Evolutionary conservation across 35 echinoderm and acorn worm genomes (phyloP), one percentile per base, ranked within the genome.

Genomic region (Lytechinus variegatus): DNA sequence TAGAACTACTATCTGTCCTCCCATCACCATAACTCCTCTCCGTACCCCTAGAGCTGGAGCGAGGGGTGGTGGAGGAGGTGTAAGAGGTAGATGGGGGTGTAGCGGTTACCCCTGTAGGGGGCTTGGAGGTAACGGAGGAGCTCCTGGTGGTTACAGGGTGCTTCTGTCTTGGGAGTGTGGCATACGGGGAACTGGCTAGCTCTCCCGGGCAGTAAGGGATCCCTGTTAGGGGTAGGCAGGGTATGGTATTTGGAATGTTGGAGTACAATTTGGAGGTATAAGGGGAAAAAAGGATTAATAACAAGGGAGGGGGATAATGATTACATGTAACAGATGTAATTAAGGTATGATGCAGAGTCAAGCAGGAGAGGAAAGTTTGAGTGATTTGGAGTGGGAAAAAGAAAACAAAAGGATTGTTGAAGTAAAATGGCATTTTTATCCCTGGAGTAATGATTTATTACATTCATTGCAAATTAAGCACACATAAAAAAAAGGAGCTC

Each of bases 21-120:
- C 87, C 3, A 27, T 88, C 87, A 27, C 16, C 27, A 12, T 44
- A 79, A 79, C 66, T 54, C 88, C 27, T 90, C 88, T 90, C 88
- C 88, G 29, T 90, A 90, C 10, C 88, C 88, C 88, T 52, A 12
- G 93, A 51, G 58, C 61, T 94, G n/a, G 53, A 52, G 61, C 94
- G 71, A 94, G 71, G 53, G 94, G 94, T n/a, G 94, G 54, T 91
- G 79, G 53, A 55, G 87, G 79, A 89, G 53, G 86, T 52, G 94
- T 95, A 87, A 86, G 95, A 95, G 95, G 95, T 87, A 27, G 95
- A 87, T 87, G 86, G 86, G 55, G 86, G 56, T 9, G 95, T 87
- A 29, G 79, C 90, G 95, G 95, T 87, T 66, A 95, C 51, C 87
- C 95, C 88, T 27, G 95, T 89, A n/a, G 51, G 87, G n/a, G 87